A percentile compares a stretch with the other conserved stretches of the same genome.
Evolutionary conservation across 1,140 invertebrate species (phyloP).

Genomic region (Neodiprion pinetum): DNA sequence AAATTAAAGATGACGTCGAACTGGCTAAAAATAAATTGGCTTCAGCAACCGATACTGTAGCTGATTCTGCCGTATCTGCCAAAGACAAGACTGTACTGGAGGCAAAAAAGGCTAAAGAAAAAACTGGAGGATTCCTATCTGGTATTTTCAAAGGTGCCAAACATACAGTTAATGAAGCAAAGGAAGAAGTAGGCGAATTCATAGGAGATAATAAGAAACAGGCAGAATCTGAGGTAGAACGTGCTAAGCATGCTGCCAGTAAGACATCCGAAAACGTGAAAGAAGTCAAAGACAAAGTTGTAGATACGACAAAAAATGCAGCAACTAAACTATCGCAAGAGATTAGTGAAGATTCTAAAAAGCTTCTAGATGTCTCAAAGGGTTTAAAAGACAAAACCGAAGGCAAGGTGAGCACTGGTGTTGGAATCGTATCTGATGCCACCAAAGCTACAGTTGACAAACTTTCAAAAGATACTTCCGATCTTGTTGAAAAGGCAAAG

Average conservation of each 20-base stretch:
- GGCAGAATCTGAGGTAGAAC: constrained; percentile 31
- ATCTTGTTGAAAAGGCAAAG: constrained; percentile 15
- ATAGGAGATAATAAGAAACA: constrained; percentile 38
- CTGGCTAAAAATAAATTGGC: constrained; percentile 25
- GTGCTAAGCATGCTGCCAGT: constrained; percentile 13
- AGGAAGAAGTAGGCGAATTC: constrained; percentile 45
- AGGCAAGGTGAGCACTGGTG: not conserved
- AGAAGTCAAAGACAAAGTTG: constrained; percentile 15
- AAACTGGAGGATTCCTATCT: constrained; percentile 27
- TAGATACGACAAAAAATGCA: not conserved
- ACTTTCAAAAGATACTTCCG: constrained; percentile 10
- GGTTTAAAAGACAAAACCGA: not conserved
- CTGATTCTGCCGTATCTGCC: constrained; percentile 21
- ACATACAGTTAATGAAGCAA: constrained; percentile 42
- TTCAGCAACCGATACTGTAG: constrained; percentile 12
- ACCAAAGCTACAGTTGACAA: not conserved
- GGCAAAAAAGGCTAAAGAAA: constrained; percentile 1
- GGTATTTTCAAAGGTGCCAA: constrained; percentile 48
- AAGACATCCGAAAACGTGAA: constrained; percentile 21
- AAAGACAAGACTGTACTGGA: constrained; percentile 28
- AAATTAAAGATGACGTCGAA: constrained; percentile 30
- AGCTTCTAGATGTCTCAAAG: not conserved
- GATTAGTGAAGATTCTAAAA: not conserved
- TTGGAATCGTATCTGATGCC: not conserved
- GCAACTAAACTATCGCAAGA: constrained; percentile 6